Evolutionary conservation across 37 sponge, comb jelly and placozoan genomes (phyloP).

Genomic region (Theonella swinhoei): DNA sequence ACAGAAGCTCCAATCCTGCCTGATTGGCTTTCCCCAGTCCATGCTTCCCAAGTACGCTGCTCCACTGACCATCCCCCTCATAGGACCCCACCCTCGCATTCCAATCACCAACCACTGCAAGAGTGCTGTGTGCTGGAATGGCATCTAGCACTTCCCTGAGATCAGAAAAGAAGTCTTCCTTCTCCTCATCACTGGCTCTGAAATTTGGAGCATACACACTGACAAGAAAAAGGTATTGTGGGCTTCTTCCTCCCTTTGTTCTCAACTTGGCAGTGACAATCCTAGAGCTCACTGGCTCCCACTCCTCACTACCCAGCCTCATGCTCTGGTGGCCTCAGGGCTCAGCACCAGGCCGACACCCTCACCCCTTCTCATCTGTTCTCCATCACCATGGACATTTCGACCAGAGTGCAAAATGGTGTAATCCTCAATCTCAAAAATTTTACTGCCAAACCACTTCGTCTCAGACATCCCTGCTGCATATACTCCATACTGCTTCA

Average conservation of each 20-base stretch:
- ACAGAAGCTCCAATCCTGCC: conserved; percentile 36
- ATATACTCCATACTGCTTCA: conserved; percentile 24
- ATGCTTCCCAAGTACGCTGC: conserved; percentile 23
- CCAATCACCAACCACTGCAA: conserved; percentile 39
- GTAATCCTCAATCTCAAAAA: conserved; percentile 39
- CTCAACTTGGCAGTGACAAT: conserved; percentile 35
- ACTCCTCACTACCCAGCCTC: conserved; percentile 39
- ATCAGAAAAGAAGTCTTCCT: conserved; percentile 20
- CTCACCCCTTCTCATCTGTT: conserved; percentile 16
- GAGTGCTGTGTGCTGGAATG: conserved; percentile 5
- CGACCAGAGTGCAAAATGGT: conserved; percentile 48
- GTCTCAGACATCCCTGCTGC: conserved; percentile 47
- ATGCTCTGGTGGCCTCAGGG: conserved; percentile 22
- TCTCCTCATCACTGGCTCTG: conserved; percentile 14
- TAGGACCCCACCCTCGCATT: conserved; percentile 27
- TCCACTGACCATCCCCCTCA: too few species aligned
- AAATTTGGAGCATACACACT: conserved; percentile 50
- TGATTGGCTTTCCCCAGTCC: conserved; percentile 29
- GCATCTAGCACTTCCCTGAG: neutral
- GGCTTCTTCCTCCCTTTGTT: too few species aligned
- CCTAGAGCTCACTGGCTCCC: conserved; percentile 50
- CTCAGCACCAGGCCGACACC: conserved; percentile 38
- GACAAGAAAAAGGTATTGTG: conserved; percentile 5
- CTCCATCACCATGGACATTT: conserved; percentile 25
- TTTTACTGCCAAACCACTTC: conserved; percentile 44